Evolutionary conservation across 2,113 vertebrate species (phyloP), one percentile per base, ranked within the genome.

Genomic region (Hoplias malabaricus): DNA sequence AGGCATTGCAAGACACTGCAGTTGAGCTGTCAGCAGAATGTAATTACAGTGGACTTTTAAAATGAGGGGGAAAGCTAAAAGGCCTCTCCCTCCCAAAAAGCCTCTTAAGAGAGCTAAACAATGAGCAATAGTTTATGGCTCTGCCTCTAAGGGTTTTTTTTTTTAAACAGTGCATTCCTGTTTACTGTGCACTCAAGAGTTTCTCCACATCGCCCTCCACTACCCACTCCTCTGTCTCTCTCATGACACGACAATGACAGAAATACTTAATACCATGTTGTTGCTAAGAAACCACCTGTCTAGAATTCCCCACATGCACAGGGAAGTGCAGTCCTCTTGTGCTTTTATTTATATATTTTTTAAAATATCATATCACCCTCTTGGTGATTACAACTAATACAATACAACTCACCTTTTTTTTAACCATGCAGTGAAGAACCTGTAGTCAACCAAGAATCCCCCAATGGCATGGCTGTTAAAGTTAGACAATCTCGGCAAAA

Each of bases 281-380:
- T 93, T 92, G 92, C 92, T 91, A 92, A 90, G 90, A 93, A 89
- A 93, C 92, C 87, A 92, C 91, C 89, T 90, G 90, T 91, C 90
- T 87, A 84, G 84, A 88, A 87, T 87, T 92, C 80, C 16, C 86
- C 78, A 84, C 88, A 88, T 83, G 73, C 86, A 83, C 61, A 79
- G 74, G 78, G 75, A 77, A 80, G 72, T 79, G 80, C 88, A 86
- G 82, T 72, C 57, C 69, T 50, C 13, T 13, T 46, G 74, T 85
- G 80, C 82, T 86, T 78, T 77, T 77, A 82, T 78, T 86, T 78
- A 76, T 77, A 82, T 78, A 84, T 80, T 78, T 78, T 81, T 25
- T 31, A 62, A 65, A n/a, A n/a, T n/a, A n/a, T 43, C 61, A 25
- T 62, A 38, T 43, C 65, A 56, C 23, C 36, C 63, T 54, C 13